Evolutionary conservation across 1,140 invertebrate species (phyloP), one percentile per base, ranked within the genome.

Genomic region (Zaprionus davidi): DNA sequence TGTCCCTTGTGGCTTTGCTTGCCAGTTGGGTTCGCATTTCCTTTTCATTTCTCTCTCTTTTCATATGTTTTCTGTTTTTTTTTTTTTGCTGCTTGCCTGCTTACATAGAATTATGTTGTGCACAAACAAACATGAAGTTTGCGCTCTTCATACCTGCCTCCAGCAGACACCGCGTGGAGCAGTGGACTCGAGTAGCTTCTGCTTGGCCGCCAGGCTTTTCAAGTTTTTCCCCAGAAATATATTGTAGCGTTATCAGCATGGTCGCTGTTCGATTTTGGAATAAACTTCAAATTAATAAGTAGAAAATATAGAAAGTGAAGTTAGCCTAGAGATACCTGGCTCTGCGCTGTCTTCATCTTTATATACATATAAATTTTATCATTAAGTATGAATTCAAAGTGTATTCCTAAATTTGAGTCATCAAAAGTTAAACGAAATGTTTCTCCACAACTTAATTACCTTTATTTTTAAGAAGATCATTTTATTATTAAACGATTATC

Each of bases 21-120:
- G 46, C 46, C 41, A 46, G 46, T 77, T 67, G 24, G 44, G 75
- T 81, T 64, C 22, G 36, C 13, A 13, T 66, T 56, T 56, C 7
- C 22, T 41, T 12, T 28, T 57, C 49, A 44, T 0, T 49, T 44
- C 12, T 36, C 3, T 36, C 3, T 34, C 31, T 34, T 34, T 9
- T 34, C 31, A 34, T 3, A 11, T 34, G 31, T 34, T 34, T 34
- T 13, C 6, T 34, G 9, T 36, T 36, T 53, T n/a, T 49, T n/a
- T 28, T 7, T 28, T 2, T 28, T 0, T 28, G 28, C 12, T 26
- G 53, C 64, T 74, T 67, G 76, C 69, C 79, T 82, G 82, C 72
- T 78, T 77, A 74, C 76, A 79, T 82, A 77, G 77, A 80, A 87
- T 83, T 78, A 88, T 87, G 67, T 82, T 82, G 71, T 86, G 26